Base-by-base conservation (phyloP, 2,888 invertebrate species). In the Leptinotarsa peninsularis region DNA sequence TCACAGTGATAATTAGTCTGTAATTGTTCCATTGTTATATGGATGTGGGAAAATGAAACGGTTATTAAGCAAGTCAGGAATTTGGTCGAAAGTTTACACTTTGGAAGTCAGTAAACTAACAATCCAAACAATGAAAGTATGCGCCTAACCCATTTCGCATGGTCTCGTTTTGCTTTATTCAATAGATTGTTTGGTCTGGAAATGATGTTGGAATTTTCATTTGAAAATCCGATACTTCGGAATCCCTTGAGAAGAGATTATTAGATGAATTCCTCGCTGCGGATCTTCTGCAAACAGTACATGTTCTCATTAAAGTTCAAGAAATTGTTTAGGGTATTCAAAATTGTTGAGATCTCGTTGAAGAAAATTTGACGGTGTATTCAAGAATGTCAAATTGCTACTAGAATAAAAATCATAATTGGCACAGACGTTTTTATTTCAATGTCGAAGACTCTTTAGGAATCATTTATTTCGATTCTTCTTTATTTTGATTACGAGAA, bases 11-110 rank as follows among this genome's bases (percentile, higher is more conserved):
- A 68, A 68, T 73, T 63, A 73, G 58, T 58, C 23, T 60, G 60
- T 73, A 73, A 73, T 73, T 68, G 73, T 73, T 72, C 67, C 58
- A 67, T 72, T 73, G 68, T 68, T 23, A 68, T n/a, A 73, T 52
- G 23, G 63, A 52, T 73, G 52, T 68, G 68, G 50, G 73, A 63
- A 68, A 73, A 68, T 68, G 56, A 68, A 73, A 60, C 50, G 60
- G 63, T 68, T 73, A 73, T 67, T 68, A 73, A 68, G 73, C 68
- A 63, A 60, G n/a, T 14, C 18, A 63, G 73, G 73, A 73, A 60
- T 73, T 58, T 18, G 33, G 54, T 68, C 52, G 68, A 52, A 67
- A 63, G 68, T 70, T 70, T 58, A 56, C 18, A 58, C 70, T 70
- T 70, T 49, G 70, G 58, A 58, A 70, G 63, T 63, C 33, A 63